Conservation (phyloP, 1,140 invertebrate species). For the Muscidifurax raptorellus region DNA sequence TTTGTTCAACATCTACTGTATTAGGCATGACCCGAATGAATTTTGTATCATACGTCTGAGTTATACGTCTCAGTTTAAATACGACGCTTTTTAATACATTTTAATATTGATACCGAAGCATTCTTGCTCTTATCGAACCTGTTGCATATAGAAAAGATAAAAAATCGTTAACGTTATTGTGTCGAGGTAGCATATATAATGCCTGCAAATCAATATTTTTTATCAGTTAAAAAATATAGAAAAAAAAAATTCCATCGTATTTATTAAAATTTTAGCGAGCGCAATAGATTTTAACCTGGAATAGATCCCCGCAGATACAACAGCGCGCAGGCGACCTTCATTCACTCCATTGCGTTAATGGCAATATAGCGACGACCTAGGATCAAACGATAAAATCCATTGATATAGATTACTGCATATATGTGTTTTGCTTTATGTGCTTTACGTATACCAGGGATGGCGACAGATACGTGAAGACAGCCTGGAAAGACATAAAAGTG, state of each 20-base stretch:
- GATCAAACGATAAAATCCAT: not conserved
- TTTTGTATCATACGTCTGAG: not conserved
- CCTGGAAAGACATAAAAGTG: conserved; percentile 94
- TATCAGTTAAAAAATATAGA: no score
- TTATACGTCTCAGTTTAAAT: no score
- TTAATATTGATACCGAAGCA: no score
- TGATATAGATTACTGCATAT: not conserved
- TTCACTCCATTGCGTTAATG: not conserved
- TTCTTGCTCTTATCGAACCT: no score
- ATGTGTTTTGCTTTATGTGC: not conserved
- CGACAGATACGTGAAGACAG: conserved; percentile 88
- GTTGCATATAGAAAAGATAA: no score
- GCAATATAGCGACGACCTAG: not conserved
- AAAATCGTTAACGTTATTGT: no score
- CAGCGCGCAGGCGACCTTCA: not conserved
- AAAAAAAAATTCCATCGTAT: no score
- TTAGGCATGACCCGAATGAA: not conserved
- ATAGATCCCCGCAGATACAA: not conserved
- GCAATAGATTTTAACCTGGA: not conserved
- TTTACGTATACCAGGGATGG: conserved; percentile 80
- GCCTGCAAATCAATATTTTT: no score
- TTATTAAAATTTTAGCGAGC: not conserved
- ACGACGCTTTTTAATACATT: no score
- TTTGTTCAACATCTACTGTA: not conserved
- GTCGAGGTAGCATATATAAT: no score